Evolutionary conservation across 1,140 invertebrate genomes (phyloP), one percentile per base, ranked within the genome.

Genomic region (Nebria ingens): DNA sequence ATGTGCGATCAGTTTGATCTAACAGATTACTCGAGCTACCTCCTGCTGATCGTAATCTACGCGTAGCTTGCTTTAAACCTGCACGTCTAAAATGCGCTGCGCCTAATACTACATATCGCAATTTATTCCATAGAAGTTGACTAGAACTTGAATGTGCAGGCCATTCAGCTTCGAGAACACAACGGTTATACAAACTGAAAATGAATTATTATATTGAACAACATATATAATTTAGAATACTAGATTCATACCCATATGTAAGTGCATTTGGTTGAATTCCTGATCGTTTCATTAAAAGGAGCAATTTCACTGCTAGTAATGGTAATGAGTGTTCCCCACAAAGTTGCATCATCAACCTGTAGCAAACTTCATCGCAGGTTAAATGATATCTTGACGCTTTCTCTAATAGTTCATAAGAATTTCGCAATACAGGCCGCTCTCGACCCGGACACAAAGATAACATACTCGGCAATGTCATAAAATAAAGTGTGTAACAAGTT

Each of bases 281-380:
- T 52, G 84, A 84, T n/a, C 87, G 80, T 70, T 95, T 95, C 95
- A 99, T 98, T 53, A 95, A 84, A 64, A 92, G 90, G 54, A 98
- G 76, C 29, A 98, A 80, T 70, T 94, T 93, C 0, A 98, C 93
- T 2, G 97, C 97, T 59, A 99, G 73, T 40, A 93, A 85, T 1
- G 97, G 97, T 64, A 95, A 80, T 56, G 89, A 87, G 68, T 97
- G 91, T 57, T 93, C 84, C 6, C 96, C 95, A 73, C 97, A 99
- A 1, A 99, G 79, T 72, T 98, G 93, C 90, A 99, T 97, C 84
- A 99, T 89, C 21, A 97, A 89, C 61, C 97, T 79, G 71, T 98
- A 99, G 72, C 94, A 98, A 54, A 98, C 88, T 79, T 98, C 95
- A 77, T 98, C 95, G 65, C 89, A 89, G 17, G 89, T 86, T 49